phyloP scores from a whole-genome alignment of 2,888 invertebrate species.

The Andrena trimmerana region DNA sequence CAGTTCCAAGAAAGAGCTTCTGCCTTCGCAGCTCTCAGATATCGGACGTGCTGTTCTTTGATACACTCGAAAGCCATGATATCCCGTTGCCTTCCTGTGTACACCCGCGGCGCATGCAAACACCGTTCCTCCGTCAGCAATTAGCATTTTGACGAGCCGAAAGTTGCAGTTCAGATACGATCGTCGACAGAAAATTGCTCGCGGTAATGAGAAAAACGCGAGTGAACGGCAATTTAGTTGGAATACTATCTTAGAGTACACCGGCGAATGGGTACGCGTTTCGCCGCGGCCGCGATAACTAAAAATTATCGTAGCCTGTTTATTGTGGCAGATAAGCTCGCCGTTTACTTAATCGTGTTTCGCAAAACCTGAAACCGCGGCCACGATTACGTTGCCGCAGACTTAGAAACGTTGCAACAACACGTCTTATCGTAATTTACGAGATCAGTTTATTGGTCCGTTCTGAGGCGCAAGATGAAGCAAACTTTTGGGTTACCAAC shows the following conservation, averaged over 20 bases:
- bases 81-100: constrained; percentile 68
- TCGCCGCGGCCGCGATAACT: constrained; percentile 43
- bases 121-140: constrained; percentile 28
- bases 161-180: not conserved
- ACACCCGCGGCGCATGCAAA: constrained; percentile 42
- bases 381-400: constrained; percentile 8
- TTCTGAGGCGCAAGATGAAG: not conserved
- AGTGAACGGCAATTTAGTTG: constrained; percentile 33
- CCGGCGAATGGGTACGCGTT: constrained; percentile 9
- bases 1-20: constrained; percentile 76
- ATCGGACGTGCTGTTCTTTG: constrained; percentile 72
- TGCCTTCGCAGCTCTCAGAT: constrained; percentile 73
- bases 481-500: not conserved
- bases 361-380: constrained; percentile 40
- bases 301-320: constrained; percentile 59
- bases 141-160: not conserved
- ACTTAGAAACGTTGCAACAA: constrained; percentile 15
- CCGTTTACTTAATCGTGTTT: constrained; percentile 60
- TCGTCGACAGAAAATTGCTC: constrained; percentile 4
- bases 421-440: constrained; percentile 52
- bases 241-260: constrained; percentile 29
- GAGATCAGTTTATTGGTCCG: constrained; percentile 39
- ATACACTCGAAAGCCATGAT: constrained; percentile 63
- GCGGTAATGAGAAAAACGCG: constrained; percentile 31
- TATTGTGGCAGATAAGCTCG: constrained; percentile 54